Conservation (phyloP, 2,113 vertebrate species). For the Urocolius indicus region DNA sequence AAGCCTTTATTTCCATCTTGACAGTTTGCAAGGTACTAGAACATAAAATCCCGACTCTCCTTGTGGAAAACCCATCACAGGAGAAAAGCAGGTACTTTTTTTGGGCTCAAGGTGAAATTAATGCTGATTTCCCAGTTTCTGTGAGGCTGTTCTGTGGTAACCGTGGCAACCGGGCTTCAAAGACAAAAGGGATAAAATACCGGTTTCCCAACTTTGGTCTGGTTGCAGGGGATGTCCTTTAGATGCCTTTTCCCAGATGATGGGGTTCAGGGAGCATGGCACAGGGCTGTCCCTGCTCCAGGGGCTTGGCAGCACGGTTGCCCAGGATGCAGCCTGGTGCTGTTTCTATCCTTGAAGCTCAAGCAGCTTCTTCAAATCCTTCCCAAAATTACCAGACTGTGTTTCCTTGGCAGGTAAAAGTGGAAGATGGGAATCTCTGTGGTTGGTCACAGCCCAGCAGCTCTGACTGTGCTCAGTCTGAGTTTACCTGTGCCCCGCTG, state of each 20-base stretch:
- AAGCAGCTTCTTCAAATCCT: neutral
- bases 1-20: neutral
- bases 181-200: neutral
- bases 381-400: neutral
- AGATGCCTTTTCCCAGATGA: too few species aligned
- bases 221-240: neutral
- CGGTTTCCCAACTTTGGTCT: neutral
- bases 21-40: neutral
- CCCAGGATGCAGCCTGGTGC: neutral
- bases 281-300: fast-evolving
- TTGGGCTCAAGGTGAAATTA: neutral
- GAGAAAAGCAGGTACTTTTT: neutral
- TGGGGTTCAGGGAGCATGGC: fast-evolving
- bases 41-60: neutral
- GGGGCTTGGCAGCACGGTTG: too few species aligned
- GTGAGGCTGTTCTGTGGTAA: neutral
- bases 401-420: fast-evolving
- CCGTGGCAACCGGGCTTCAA: neutral
- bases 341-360: neutral
- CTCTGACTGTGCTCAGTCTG: fast-evolving
- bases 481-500: neutral
- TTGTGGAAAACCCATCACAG: neutral
- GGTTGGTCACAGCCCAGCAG: neutral
- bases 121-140: neutral
- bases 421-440: fast-evolving